These are phyloP conservation scores for Stenolophus ochropezus DNA, from an alignment of 2,888 invertebrate species.

Conservation along the genomic window DNA sequence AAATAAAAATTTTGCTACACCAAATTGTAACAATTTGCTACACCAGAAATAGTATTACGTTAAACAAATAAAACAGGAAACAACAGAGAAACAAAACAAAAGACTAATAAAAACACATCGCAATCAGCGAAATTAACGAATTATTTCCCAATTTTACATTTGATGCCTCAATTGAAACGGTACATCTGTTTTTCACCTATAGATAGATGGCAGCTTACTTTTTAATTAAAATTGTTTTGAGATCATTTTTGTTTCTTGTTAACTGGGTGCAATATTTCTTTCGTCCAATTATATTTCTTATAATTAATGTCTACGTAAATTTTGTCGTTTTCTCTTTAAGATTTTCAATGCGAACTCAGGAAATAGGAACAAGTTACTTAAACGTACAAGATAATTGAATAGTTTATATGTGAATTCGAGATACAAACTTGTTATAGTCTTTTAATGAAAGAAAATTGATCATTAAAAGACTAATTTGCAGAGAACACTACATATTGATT, in stretches of 20 bases:
- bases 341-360: conserved; percentile 8
- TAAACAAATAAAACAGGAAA: neutral
- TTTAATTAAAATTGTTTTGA: neutral
- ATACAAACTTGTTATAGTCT: neutral
- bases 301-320: conserved; percentile 52
- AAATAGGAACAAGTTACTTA: conserved; percentile 8
- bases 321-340: conserved; percentile 25
- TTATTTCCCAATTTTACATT: neutral
- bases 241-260: conserved; percentile 49
- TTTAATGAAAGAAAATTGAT: neutral
- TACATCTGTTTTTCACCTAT: neutral
- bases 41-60: neutral
- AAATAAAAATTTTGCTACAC: conserved; percentile 8
- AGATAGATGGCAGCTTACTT: neutral
- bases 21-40: conserved; percentile 19
- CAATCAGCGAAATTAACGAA: conserved; percentile 26
- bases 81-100: neutral
- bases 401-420: neutral
- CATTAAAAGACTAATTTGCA: neutral
- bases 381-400: neutral
- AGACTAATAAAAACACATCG: neutral
- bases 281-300: conserved; percentile 48
- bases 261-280: conserved; percentile 46
- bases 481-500: neutral
- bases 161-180: neutral